Evolutionary conservation across 2,113 vertebrate species (phyloP), one percentile per base, ranked within the genome.

Genomic region (Eurypyga helias): DNA sequence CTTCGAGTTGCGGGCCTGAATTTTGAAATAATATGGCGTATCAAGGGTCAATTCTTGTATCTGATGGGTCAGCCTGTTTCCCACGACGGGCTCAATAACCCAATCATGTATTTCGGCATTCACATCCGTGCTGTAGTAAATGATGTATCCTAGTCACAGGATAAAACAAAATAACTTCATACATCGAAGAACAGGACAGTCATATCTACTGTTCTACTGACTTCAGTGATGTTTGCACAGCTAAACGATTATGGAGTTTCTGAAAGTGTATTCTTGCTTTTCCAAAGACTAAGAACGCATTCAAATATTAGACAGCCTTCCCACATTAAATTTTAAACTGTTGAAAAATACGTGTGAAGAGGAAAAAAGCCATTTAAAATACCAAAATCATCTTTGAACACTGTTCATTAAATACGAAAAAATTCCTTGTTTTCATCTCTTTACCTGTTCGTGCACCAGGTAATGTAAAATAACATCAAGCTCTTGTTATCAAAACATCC

Each of bases 51-150:
- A 89, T 62, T 99, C 99, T 80, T 99, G 99, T 90, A 99, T 99
- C 98, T 99, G 99, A 95, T 99, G 99, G 1, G 99, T 99, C 57
- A 99, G 98, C 16, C 99, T 98, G 97, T 99, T 99, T 3, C 99
- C 99, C 89, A 99, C 99, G 10, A 99, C 99, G 0, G 99, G 99
- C 58, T 99, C 99, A 31, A 99, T 99, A 10, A 99, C 99, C 99
- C 99, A 99, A 90, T 99, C 99, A 4, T 99, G 99, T 61, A 99
- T 99, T 97, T 99, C 99, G 1, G 99, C 99, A 6, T 99, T 99
- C 58, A 99, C 99, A 36, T 99, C 99, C 0, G 99, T 99, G 41
- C 99, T 99, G 98, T 99, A 99, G 98, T 99, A 99, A 96, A 99
- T 99, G 81, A 99, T 99, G 92, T 99, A 99, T 6, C 99, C 99